Base-by-base conservation (phyloP, 2,113 vertebrate species). In the Lanius collurio region DNA sequence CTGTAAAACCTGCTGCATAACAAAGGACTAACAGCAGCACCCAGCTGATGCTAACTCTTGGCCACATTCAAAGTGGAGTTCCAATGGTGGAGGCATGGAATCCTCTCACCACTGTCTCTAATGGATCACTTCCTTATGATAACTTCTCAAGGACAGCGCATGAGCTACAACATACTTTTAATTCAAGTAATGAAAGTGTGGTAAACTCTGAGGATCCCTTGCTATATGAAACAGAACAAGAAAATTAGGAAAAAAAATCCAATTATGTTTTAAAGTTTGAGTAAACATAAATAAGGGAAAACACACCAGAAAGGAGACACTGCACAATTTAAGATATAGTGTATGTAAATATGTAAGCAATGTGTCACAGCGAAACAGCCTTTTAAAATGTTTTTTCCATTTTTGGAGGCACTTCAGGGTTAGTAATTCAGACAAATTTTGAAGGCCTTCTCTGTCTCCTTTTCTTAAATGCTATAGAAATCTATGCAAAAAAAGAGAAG, bases 401-500 rank as follows among this genome's bases (percentile, higher is more conserved):
- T 89, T 83, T 82, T 42, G 79, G 44, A 94, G 49, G 94, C 55
- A 87, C 59, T 90, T 81, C 87, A 80, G 85, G 16, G 70, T 94
- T 94, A 96, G 77, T 64, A 94, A 89, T 41, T 93, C 37, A 87
- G 52, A 75, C 46, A 91, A 92, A 49, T 84, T 93, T 83, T 93
- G 94, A 95, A 92, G 92, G 80, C 83, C 83, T 96, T 83, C 64
- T 89, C 73, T 5, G 3, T 74, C 75, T 90, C 92, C 87, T 96
- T 95, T 90, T 91, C 79, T 80, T 93, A 93, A 93, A 93, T 24
- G 37, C 20, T 89, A 96, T 9, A 59, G 95, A 96, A 91, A 97
- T 82, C 68, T 92, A 74, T 18, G 52, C 10, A 86, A 88, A 95
- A 42, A 93, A 90, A 63, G 67, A 89, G 92, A 90, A 93, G 88